These are phyloP conservation scores for Hirtodrosophila cameraria DNA, from an alignment of 2,888 invertebrate genomes.

Conservation along the genomic window DNA sequence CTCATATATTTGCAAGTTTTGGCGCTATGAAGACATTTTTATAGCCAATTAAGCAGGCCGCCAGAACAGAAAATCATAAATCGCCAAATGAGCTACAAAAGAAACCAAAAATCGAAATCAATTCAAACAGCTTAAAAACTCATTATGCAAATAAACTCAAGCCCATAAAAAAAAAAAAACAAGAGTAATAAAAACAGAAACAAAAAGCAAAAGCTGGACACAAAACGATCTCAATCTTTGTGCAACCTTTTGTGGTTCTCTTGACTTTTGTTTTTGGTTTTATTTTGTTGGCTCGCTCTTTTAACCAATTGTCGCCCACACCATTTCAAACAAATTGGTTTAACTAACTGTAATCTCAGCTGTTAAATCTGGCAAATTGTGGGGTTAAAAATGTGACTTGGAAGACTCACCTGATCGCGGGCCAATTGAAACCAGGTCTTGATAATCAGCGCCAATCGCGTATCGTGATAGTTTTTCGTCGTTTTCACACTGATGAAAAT, in stretches of 20 bases:
- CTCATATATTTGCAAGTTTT: slow-evolving; percentile 47
- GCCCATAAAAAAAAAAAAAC: slow-evolving; percentile 20
- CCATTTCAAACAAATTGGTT: slow-evolving; percentile 41
- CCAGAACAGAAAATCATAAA: slow-evolving; percentile 63
- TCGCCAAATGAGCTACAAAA: slow-evolving; percentile 39
- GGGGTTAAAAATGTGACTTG: background rate
- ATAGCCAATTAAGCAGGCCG: slow-evolving; percentile 73
- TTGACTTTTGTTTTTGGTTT: slow-evolving; percentile 17
- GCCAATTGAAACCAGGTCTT: slow-evolving; percentile 98
- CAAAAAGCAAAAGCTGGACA: slow-evolving; percentile 19
- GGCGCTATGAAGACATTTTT: slow-evolving; percentile 77
- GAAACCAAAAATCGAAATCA: slow-evolving; percentile 56
- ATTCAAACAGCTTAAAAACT: slow-evolving; percentile 77
- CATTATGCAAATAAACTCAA: slow-evolving; percentile 75
- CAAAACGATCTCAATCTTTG: slow-evolving; percentile 36
- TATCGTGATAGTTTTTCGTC: slow-evolving; percentile 93
- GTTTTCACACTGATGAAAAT: slow-evolving; percentile 98
- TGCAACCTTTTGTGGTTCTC: slow-evolving; percentile 53
- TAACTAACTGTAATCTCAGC: too few species aligned
- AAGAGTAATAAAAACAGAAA: background rate
- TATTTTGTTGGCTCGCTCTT: slow-evolving; percentile 5
- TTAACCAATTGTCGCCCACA: slow-evolving; percentile 67
- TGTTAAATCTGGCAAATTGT: background rate
- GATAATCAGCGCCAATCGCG: slow-evolving; percentile 93
- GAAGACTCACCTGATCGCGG: slow-evolving; percentile 91